Conservation (phyloP, 2,797 vertebrate species). For the Enteromius anoplus region DNA sequence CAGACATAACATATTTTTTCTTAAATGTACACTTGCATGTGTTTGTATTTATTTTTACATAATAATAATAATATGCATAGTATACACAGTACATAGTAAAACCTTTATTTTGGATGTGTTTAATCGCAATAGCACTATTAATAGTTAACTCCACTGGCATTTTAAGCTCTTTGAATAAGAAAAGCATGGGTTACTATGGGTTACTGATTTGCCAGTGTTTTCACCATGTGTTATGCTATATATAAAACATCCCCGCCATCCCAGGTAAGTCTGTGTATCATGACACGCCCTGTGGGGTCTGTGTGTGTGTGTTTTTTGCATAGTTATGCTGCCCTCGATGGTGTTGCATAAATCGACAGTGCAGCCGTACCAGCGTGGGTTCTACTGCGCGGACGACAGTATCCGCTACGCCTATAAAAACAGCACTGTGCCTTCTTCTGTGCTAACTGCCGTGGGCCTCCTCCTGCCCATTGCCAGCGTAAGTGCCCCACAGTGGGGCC, state of each 20-base stretch:
- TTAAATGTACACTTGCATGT: too few relatives aligned
- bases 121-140: too few relatives aligned
- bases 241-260: not conserved
- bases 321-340: conserved; percentile 82
- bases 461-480: conserved; percentile 82
- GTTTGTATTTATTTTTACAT: too few relatives aligned
- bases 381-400: conserved; percentile 92
- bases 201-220: not conserved
- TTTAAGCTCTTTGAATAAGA: not conserved
- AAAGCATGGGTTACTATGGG: not conserved
- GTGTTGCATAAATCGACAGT: conserved; percentile 74
- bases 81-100: too few relatives aligned
- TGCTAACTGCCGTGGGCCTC: conserved; percentile 79
- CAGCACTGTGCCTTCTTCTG: conserved; percentile 79
- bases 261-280: conserved; percentile 57
- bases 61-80: too few relatives aligned
- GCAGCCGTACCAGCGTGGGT: conserved; percentile 91
- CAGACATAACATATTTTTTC: too few relatives aligned
- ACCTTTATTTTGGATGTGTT: too few relatives aligned
- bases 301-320: conserved; percentile 69
- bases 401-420: conserved; percentile 75
- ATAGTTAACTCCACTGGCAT: not conserved
- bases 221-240: not conserved
- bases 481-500: conserved; percentile 75
- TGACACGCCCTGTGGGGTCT: conserved; percentile 36